Evolutionary conservation across 2,113 vertebrate genomes (phyloP).

Genomic region (Tor tambroides): DNA sequence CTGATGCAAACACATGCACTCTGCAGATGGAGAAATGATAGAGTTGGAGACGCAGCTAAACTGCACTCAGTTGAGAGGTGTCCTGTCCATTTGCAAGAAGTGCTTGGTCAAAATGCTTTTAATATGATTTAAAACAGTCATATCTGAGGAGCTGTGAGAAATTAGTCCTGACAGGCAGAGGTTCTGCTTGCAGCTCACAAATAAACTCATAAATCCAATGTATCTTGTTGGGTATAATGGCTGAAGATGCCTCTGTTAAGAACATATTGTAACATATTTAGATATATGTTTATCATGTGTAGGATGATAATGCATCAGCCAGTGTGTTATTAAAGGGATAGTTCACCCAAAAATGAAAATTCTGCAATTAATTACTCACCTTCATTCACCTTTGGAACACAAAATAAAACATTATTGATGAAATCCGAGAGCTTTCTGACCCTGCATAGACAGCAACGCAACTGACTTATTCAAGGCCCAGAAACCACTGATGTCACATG

Average conservation of each 20-base stretch:
- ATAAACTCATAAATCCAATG: background rate
- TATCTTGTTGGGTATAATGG: background rate
- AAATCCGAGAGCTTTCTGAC: background rate
- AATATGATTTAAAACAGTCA: constrained; percentile 16
- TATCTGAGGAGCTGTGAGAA: background rate
- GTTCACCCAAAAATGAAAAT: too few relatives aligned
- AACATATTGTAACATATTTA: background rate
- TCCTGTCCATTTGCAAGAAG: constrained; percentile 39
- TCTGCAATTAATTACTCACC: background rate
- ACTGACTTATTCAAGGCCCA: background rate
- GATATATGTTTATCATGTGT: background rate
- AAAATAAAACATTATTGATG: background rate
- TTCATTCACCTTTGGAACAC: background rate
- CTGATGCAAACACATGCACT: constrained; percentile 40
- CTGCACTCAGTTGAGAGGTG: constrained; percentile 36
- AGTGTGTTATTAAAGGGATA: too few relatives aligned
- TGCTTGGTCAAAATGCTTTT: constrained; percentile 38
- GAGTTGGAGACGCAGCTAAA: constrained; percentile 31
- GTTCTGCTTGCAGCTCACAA: background rate
- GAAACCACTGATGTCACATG: too few relatives aligned
- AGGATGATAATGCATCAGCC: too few relatives aligned
- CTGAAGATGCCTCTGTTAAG: background rate
- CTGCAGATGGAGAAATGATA: constrained; percentile 38
- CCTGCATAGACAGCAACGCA: background rate
- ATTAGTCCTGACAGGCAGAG: background rate